These are phyloP conservation scores for Caradrina kadenii DNA, from an alignment of 2,888 invertebrate genomes.

Conservation along the genomic window DNA sequence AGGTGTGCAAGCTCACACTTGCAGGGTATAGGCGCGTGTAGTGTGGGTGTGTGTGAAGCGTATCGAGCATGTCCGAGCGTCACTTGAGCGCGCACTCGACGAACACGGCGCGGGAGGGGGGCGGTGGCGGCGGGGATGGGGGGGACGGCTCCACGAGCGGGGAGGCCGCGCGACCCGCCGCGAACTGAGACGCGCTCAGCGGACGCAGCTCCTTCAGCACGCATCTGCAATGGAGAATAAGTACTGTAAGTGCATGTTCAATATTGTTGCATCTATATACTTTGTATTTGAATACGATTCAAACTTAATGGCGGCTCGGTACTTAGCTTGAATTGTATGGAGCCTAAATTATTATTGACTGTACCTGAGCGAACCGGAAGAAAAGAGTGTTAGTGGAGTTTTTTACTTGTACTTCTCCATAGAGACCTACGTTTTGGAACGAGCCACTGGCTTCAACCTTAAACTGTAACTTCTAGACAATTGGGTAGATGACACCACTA, in stretches of 20 bases:
- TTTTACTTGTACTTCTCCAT: too few species aligned
- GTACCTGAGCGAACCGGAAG: too few species aligned
- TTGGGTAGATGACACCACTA: too few species aligned
- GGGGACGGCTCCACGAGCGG: conserved; percentile 27
- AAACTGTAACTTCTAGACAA: too few species aligned
- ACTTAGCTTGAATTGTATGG: too few species aligned
- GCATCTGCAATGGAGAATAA: conserved; percentile 72
- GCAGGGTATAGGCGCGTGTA: neutral
- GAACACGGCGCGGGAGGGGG: conserved; percentile 73
- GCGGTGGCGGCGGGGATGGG: conserved; percentile 49
- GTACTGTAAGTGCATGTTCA: neutral
- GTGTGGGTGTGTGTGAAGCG: conserved; percentile 5
- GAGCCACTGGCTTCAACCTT: too few species aligned
- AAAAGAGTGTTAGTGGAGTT: too few species aligned
- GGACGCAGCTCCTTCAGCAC: conserved; percentile 91
- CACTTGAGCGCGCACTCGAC: conserved; percentile 89
- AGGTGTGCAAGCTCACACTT: conserved; percentile 7
- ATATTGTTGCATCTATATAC: too few species aligned
- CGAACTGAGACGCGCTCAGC: conserved; percentile 89
- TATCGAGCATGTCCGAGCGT: conserved; percentile 55
- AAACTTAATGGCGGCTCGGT: too few species aligned
- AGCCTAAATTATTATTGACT: too few species aligned
- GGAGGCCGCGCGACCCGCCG: conserved; percentile 56
- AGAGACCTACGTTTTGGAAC: too few species aligned
- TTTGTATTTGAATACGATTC: too few species aligned